These are phyloP conservation scores for Agapornis canus DNA, from an alignment of 2,797 vertebrate species.

Conservation along the genomic window DNA sequence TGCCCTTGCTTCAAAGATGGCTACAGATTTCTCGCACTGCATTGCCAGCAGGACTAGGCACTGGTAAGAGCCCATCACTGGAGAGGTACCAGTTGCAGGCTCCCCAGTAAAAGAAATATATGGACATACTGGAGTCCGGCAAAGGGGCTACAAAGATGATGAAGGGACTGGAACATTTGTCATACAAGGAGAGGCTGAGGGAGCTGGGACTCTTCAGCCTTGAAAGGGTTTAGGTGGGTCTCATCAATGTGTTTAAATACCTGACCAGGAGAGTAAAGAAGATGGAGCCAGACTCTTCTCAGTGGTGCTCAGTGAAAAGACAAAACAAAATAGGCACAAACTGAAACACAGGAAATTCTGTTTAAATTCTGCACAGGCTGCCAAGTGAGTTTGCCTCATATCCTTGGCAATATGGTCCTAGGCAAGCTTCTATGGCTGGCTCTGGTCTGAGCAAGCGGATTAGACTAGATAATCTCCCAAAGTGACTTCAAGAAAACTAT, in stretches of 20 bases:
- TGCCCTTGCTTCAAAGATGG: not conserved
- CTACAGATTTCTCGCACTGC: not conserved
- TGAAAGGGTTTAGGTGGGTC: too few relatives aligned
- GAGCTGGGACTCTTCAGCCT: not conserved
- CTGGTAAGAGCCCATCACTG: not conserved
- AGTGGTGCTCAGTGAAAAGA: not conserved
- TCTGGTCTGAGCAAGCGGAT: not conserved
- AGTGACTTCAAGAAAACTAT: not conserved
- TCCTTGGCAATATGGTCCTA: not conserved
- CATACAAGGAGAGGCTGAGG: not conserved
- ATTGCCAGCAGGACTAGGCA: not conserved
- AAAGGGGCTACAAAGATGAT: not conserved
- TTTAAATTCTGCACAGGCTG: not conserved
- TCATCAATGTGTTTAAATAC: not conserved
- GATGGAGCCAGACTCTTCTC: not conserved
- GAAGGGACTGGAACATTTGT: not conserved
- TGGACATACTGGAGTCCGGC: not conserved
- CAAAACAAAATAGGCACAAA: not conserved
- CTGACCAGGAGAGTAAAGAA: not conserved
- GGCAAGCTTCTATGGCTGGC: not conserved
- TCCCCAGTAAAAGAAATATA: not conserved
- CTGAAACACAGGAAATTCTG: not conserved
- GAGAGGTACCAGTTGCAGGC: not conserved
- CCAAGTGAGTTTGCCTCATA: not conserved
- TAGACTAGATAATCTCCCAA: not conserved